Evolutionary conservation across 2,797 vertebrate genomes (phyloP).

Genomic region (Rhincodon typus): DNA sequence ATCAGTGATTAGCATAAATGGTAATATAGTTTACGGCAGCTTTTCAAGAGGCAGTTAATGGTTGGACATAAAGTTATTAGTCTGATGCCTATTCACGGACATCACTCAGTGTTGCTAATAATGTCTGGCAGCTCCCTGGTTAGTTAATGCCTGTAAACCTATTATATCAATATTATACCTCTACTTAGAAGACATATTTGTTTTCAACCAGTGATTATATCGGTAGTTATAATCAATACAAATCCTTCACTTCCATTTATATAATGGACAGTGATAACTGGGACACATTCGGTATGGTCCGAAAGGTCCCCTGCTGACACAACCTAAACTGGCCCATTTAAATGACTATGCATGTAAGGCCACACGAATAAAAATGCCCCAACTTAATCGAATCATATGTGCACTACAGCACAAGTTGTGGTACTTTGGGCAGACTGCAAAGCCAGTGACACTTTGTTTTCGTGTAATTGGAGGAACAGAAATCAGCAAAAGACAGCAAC

Average conservation of each 20-base stretch:
- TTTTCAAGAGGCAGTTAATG: not conserved
- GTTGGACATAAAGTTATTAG: not conserved
- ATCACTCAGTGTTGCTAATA: not conserved
- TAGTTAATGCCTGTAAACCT: not conserved
- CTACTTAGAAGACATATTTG: not conserved
- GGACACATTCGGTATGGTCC: not conserved
- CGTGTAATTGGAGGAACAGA: not conserved
- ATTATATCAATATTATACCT: not conserved
- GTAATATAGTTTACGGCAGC: not conserved
- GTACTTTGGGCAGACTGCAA: not conserved
- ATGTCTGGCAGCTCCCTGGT: not conserved
- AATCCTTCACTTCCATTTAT: not conserved
- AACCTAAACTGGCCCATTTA: too few relatives aligned
- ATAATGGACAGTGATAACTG: not conserved
- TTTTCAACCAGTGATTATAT: not conserved
- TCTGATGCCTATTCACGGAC: not conserved
- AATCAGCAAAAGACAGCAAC: not conserved
- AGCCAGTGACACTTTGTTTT: not conserved
- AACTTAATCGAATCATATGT: too few relatives aligned
- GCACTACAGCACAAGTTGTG: too few relatives aligned
- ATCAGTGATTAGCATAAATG: not conserved
- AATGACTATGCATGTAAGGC: too few relatives aligned
- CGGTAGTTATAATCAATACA: not conserved
- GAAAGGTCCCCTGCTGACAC: too few relatives aligned
- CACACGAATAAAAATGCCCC: too few relatives aligned